Conservation (phyloP, 2,797 vertebrate genomes). For the Clarias laeviceps region DNA sequence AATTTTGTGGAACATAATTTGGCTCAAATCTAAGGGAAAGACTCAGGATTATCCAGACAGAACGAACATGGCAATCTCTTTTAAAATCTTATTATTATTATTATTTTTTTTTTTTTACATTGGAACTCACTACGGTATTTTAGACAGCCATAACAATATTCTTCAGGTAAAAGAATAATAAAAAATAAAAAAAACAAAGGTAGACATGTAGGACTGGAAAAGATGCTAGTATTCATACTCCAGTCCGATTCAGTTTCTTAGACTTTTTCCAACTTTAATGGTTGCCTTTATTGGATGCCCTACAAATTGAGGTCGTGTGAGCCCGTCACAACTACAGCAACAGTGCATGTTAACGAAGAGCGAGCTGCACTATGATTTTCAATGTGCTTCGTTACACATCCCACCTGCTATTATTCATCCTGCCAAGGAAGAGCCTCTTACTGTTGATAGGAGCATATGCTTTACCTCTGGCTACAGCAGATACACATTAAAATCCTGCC, state of each 20-base stretch:
- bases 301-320: background rate
- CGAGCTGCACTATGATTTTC: background rate
- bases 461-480: constrained; percentile 17
- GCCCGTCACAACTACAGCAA: background rate
- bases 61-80: background rate
- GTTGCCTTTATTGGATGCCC: background rate
- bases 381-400: background rate
- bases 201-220: background rate
- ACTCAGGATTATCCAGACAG: background rate
- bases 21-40: background rate
- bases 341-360: background rate
- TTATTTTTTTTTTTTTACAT: background rate
- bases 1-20: background rate
- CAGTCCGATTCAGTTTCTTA: background rate
- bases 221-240: background rate
- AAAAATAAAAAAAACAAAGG: background rate
- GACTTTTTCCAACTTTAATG: background rate
- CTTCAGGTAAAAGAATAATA: background rate
- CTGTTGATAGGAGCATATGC: constrained; percentile 4
- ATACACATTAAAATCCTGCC: background rate
- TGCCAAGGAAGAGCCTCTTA: constrained; percentile 13
- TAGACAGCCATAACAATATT: background rate
- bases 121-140: background rate
- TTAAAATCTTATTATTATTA: background rate
- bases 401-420: constrained; percentile 19